Evolutionary conservation across 2,113 vertebrate species (phyloP), one percentile per base, ranked within the genome.

Genomic region (Sphyrna mokarran): DNA sequence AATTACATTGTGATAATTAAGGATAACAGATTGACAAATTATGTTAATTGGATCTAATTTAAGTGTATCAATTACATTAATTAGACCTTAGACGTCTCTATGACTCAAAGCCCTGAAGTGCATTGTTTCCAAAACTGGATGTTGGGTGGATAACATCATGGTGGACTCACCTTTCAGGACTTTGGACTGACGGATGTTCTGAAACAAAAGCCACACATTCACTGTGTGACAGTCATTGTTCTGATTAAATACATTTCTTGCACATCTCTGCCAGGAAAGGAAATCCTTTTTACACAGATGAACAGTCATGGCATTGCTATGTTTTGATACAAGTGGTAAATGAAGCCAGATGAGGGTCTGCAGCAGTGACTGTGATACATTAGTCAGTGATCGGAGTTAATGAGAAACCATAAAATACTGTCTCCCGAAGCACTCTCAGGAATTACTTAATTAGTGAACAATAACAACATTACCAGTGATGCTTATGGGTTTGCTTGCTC

Each of bases 41-140:
- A 95, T 95, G 94, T 43, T 95, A 95, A 95, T 72, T 54, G 43
- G 69, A 54, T 95, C 68, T 76, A 72, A 95, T 95, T 95, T 95
- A 72, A 43, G 26, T 72, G 33, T 95, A 95, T 72, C 68, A 72
- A 95, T 72, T 48, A 72, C 26, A 95, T 95, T 95, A 95, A 95
- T 95, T 72, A 70, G 94, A 95, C 23, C 94, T 3, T 13, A 72
- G 94, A 72, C 94, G 23, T 95, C 23, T 54, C 43, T 54, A 18
- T 95, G 94, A 95, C 68, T 72, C 26, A 90, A 43, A 48, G 94
- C 69, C 69, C 43, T 95, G 7, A 13, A 76, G 68, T 72, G 40
- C 40, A 95, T 29, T 40, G 40, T 26, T 94, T 70, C 37, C 23
- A 26, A 90, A 61, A 33, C 29, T 61, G 87, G 48, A 22, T 90